Evolutionary conservation across 2,797 vertebrate genomes (phyloP).

Genomic region (Danio kyathit): DNA sequence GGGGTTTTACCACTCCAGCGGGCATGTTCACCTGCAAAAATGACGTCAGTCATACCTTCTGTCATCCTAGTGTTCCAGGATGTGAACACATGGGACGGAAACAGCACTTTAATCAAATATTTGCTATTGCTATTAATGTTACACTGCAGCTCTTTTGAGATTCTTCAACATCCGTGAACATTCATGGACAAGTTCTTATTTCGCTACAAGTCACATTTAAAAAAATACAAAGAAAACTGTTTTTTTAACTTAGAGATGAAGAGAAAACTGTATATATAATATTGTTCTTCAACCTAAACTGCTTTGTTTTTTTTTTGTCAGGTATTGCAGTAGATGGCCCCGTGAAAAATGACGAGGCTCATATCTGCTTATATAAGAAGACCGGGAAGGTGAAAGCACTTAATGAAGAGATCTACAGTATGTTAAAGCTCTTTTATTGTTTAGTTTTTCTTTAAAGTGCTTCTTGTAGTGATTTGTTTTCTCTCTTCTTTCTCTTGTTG

Average conservation of each 20-base stretch:
- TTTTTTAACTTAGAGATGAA: not conserved
- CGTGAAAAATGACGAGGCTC: constrained; percentile 78
- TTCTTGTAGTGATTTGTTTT: not conserved
- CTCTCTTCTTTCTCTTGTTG: constrained; percentile 19
- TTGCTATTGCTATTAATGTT: no score
- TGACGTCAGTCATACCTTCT: no score
- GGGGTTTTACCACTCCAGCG: no score
- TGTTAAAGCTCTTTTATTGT: constrained; percentile 64
- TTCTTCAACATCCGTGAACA: no score
- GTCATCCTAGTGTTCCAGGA: no score
- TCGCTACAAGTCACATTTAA: no score
- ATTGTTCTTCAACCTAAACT: not conserved
- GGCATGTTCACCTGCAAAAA: no score
- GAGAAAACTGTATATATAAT: not conserved
- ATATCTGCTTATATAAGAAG: constrained; percentile 91
- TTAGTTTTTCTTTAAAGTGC: not conserved
- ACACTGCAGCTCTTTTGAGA: no score
- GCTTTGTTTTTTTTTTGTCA: constrained; percentile 61
- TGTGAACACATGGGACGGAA: no score
- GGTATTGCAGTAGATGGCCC: constrained; percentile 92
- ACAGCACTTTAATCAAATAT: no score
- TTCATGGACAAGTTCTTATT: no score
- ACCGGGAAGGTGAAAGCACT: constrained; percentile 93
- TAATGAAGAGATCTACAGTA: constrained; percentile 92
- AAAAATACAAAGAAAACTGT: no score